Conservation (phyloP, 2,888 invertebrate genomes). For the Osmoderma eremita region DNA sequence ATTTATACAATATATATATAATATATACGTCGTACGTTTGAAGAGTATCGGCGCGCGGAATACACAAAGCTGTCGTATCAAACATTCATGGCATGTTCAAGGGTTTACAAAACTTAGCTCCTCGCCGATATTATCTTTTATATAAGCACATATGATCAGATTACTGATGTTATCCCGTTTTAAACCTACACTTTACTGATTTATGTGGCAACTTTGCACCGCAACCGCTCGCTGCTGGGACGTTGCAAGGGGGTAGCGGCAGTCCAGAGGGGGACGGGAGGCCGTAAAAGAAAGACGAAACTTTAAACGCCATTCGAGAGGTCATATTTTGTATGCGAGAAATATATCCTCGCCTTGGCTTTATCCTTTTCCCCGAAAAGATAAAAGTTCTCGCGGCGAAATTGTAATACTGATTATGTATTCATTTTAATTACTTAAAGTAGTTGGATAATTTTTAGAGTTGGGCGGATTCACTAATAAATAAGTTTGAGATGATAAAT, state of each 20-base stretch:
- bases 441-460: too few species aligned
- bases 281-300: conserved; percentile 17
- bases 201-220: conserved; percentile 40
- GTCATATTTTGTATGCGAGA: conserved; percentile 19
- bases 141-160: conserved; percentile 51
- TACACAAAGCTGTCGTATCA: conserved; percentile 39
- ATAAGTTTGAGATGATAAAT: too few species aligned
- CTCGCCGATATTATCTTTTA: conserved; percentile 50
- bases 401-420: too few species aligned
- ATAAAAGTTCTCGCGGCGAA: too few species aligned
- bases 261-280: conserved; percentile 24
- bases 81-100: conserved; percentile 50
- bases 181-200: conserved; percentile 42
- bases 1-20: neutral
- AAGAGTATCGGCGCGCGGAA: conserved; percentile 31
- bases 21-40: conserved; percentile 24
- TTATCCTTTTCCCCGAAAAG: too few species aligned
- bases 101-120: conserved; percentile 48
- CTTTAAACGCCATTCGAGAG: conserved; percentile 19
- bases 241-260: conserved; percentile 3
- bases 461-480: too few species aligned
- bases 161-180: conserved; percentile 47
- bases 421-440: too few species aligned
- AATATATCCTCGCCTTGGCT: conserved; percentile 9
- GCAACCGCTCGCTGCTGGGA: conserved; percentile 9